A percentile compares a stretch with the other conserved stretches of the same genome.
phyloP scores from a whole-genome alignment of 2,888 invertebrate species.

The Eupeodes latifasciatus region DNA sequence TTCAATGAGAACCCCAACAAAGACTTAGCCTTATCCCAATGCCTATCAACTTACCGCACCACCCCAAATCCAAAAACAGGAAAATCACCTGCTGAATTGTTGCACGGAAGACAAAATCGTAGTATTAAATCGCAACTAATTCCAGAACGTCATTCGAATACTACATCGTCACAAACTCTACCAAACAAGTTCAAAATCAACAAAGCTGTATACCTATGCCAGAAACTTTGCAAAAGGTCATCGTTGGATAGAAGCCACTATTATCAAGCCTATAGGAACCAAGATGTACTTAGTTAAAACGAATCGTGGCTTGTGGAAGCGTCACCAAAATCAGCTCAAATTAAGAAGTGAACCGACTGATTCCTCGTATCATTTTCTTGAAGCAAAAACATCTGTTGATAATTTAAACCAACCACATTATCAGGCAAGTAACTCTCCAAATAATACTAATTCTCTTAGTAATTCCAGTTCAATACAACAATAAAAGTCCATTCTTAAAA shows the following conservation, averaged over 20 bases:
- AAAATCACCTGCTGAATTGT: no score
- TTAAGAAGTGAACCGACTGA: neutral
- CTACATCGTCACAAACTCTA: neutral
- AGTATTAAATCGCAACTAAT: no score
- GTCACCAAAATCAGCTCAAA: slow-evolving; percentile 15
- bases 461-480: neutral
- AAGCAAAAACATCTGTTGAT: neutral
- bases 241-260: slow-evolving; percentile 26
- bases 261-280: neutral
- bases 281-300: slow-evolving; percentile 16
- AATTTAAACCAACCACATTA: neutral
- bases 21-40: neutral
- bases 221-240: slow-evolving; percentile 26
- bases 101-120: no score
- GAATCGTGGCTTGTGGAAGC: neutral
- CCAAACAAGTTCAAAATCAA: no score
- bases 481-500: neutral
- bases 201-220: neutral
- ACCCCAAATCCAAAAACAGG: no score
- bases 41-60: no score
- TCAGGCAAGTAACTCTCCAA: slow-evolving; percentile 22
- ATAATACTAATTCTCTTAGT: neutral
- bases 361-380: slow-evolving; percentile 1
- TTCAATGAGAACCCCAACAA: neutral
- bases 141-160: neutral